phyloP scores from a whole-genome alignment of 2,888 invertebrate species.

The Eristalinus sepulchralis region DNA sequence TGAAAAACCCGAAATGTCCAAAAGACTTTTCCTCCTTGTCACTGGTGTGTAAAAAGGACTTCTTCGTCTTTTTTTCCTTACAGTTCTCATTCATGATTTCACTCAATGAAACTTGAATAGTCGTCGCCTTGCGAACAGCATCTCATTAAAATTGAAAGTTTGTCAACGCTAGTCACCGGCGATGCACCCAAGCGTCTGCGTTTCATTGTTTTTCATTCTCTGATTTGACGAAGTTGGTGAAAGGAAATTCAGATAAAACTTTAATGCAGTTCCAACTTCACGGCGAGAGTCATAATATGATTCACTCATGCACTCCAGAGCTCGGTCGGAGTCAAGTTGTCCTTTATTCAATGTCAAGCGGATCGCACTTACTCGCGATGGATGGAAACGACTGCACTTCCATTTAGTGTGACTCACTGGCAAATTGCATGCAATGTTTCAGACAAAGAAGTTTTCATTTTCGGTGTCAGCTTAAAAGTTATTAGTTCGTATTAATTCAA shows the following conservation, averaged over 20 bases:
- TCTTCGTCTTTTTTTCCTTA: no score
- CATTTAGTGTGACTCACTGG: no score
- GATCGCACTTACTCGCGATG: background rate
- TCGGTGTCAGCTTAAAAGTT: no score
- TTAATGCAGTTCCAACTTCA: background rate
- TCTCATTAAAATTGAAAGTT: background rate
- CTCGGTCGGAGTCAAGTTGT: background rate
- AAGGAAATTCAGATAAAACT: background rate
- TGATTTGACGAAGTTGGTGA: background rate
- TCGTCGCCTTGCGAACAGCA: background rate
- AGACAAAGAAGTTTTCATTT: no score
- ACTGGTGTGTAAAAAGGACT: no score
- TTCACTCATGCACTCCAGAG: background rate
- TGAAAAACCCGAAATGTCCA: no score
- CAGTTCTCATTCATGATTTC: background rate
- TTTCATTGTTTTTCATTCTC: background rate
- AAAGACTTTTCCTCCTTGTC: no score
- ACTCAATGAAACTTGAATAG: background rate
- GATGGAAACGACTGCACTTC: no score
- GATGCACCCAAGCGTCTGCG: background rate
- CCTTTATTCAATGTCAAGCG: background rate
- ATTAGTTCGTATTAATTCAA: no score
- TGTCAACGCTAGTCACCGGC: background rate
- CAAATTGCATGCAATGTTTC: no score
- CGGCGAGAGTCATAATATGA: background rate